A percentile compares a stretch with the other conserved stretches of the same genome.
These are phyloP conservation scores for Sarcophaga subvicina DNA, from an alignment of 2,888 invertebrate species.

Conservation along the genomic window DNA sequence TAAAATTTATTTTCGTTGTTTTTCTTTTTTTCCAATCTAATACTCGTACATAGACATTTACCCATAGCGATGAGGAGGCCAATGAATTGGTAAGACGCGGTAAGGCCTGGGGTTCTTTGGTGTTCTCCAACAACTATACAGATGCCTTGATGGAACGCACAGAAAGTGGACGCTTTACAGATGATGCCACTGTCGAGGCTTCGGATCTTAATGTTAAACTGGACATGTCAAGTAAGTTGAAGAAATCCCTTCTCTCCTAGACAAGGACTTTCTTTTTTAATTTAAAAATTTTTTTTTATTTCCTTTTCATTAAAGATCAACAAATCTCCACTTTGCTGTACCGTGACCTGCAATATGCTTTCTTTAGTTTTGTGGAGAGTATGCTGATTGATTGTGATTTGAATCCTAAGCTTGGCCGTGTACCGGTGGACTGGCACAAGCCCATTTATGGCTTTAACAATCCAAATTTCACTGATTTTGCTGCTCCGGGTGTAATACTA, in stretches of 20 bases:
- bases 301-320: slow-evolving; percentile 87
- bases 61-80: slow-evolving; percentile 84
- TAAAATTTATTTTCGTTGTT: neutral
- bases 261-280: neutral
- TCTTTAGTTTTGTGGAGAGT: slow-evolving; percentile 87
- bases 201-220: slow-evolving; percentile 88
- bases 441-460: slow-evolving; percentile 89
- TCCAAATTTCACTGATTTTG: slow-evolving; percentile 96
- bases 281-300: neutral
- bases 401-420: slow-evolving; percentile 84
- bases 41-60: slow-evolving; percentile 58
- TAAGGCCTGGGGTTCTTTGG: slow-evolving; percentile 89
- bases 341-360: slow-evolving; percentile 88
- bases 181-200: slow-evolving; percentile 84
- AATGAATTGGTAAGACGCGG: slow-evolving; percentile 87
- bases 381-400: slow-evolving; percentile 86
- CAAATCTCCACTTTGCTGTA: slow-evolving; percentile 92
- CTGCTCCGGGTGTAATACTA: slow-evolving; percentile 95
- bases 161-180: slow-evolving; percentile 84
- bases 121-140: slow-evolving; percentile 90
- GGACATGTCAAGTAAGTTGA: slow-evolving; percentile 91
- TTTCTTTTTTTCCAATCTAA: neutral
- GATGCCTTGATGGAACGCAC: slow-evolving; percentile 85
- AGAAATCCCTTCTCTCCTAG: neutral
- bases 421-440: slow-evolving; percentile 84